Conservation (phyloP, 1,140 invertebrate species). For the Sycobia sp. region DNA sequence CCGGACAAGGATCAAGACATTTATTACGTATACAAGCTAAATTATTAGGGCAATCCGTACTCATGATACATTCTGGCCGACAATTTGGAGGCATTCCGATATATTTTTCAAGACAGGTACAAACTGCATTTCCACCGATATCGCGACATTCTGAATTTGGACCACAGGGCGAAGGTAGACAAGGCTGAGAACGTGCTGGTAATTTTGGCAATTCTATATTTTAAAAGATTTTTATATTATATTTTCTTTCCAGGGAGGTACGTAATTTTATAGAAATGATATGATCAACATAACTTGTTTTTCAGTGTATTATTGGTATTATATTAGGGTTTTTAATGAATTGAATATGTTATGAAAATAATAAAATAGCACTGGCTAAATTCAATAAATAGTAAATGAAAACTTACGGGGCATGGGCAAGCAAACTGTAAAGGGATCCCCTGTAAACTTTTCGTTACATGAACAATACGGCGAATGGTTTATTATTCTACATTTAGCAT, state of each 20-base stretch:
- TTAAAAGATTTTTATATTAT: neutral
- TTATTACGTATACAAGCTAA: conserved; percentile 74
- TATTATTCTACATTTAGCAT: conserved; percentile 69
- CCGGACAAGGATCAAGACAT: conserved; percentile 77
- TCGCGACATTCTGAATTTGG: conserved; percentile 64
- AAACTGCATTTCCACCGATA: conserved; percentile 62
- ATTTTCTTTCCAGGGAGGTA: too few species aligned
- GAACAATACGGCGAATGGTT: conserved; percentile 72
- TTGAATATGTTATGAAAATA: neutral
- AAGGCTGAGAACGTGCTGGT: conserved; percentile 56
- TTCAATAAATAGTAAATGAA: neutral
- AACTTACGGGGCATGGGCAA: conserved; percentile 59
- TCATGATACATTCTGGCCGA: conserved; percentile 74
- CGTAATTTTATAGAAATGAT: neutral
- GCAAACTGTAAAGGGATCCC: conserved; percentile 64
- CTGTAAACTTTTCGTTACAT: conserved; percentile 63
- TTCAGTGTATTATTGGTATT: too few species aligned
- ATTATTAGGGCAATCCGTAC: conserved; percentile 73
- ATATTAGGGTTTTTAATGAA: neutral
- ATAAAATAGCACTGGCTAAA: conserved; percentile 60
- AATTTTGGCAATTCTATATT: neutral
- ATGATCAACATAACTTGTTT: neutral
- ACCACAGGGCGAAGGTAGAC: conserved; percentile 65
- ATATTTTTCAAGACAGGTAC: conserved; percentile 68
- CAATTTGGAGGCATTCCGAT: conserved; percentile 77